Conservation (phyloP, 2,888 invertebrate species). For the Dynastes grantii region DNA sequence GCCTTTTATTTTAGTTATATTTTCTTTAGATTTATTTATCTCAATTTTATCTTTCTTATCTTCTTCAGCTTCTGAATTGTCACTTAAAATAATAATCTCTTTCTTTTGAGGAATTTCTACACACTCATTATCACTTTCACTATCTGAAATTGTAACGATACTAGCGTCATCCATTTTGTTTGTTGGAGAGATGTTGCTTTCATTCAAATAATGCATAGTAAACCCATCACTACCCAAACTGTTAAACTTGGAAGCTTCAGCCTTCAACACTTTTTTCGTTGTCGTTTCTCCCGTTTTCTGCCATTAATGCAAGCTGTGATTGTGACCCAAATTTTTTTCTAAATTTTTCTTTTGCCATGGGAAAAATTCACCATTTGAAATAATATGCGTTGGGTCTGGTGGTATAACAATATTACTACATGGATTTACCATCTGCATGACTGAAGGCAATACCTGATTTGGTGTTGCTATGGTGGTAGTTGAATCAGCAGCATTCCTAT, state of each 20-base stretch:
- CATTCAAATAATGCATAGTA: constrained; percentile 40
- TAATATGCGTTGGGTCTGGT: constrained; percentile 24
- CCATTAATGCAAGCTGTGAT: too few relatives aligned
- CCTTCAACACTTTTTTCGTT: not conserved
- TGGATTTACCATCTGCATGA: constrained; percentile 33
- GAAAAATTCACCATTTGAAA: constrained; percentile 14
- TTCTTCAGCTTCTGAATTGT: constrained; percentile 42
- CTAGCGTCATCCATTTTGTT: not conserved
- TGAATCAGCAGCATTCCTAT: not conserved
- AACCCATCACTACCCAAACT: not conserved
- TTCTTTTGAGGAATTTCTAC: constrained; percentile 49
- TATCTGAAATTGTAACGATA: constrained; percentile 46
- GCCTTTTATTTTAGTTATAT: not conserved
- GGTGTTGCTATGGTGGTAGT: not conserved
- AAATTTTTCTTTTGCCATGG: too few relatives aligned
- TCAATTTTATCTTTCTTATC: not conserved
- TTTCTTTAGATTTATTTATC: too few relatives aligned
- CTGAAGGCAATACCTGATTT: constrained; percentile 5
- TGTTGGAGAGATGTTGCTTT: constrained; percentile 12
- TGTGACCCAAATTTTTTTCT: constrained; percentile 37
- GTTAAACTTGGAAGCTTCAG: not conserved
- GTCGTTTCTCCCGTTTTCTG: too few relatives aligned
- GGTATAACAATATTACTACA: constrained; percentile 47
- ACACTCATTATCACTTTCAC: constrained; percentile 52
- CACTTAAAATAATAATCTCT: constrained; percentile 51